Evolutionary conservation across 2,113 vertebrate species (phyloP), one percentile per base, ranked within the genome.

Genomic region (Psittacus erithacus): DNA sequence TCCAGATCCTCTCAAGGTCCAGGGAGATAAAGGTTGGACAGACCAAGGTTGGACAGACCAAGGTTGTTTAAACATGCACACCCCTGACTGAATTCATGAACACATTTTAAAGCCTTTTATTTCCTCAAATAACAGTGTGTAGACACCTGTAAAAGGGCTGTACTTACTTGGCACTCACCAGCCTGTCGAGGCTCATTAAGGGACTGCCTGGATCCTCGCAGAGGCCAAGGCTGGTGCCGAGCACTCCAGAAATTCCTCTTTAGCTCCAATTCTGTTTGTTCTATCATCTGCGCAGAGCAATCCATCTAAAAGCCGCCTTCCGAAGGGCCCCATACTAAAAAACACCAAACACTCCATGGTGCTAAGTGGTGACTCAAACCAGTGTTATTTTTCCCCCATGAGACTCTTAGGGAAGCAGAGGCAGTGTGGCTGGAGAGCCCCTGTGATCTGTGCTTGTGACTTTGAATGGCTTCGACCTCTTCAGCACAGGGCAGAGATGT

Each of bases 231-330:
- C 67, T 83, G 76, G 59, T 93, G 67, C 29, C 4, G 29, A 95
- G 55, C 73, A 71, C 94, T 96, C 81, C 83, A 93, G 71, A 95
- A 95, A 95, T 96, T 83, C 94, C 96, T 92, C 87, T 95, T 39
- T 41, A 90, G 68, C 49, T 82, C 29, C 55, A 53, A 7, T 87
- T 90, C 52, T 96, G 64, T 97, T 97, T 97, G 88, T 69, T 97
- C 95, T 95, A 86, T 52, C 71, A 64, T 60, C 90, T 91, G 88
- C 88, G 82, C 50, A 59, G 85, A 94, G 31, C 38, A 95, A 87
- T 57, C 65, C 74, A 55, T 47, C 86, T 63, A 85, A 70, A 89
- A 94, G 90, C 90, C 7, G 5, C 69, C 74, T 82, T 93, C 82
- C 90, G 88, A 96, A 96, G 92, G 70, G 73, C 85, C 53, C 52